Percentiles rank a stretch among this genome's conserved stretches.
phyloP scores from a whole-genome alignment of 2,888 invertebrate genomes.

The Phyllotreta striolata region DNA sequence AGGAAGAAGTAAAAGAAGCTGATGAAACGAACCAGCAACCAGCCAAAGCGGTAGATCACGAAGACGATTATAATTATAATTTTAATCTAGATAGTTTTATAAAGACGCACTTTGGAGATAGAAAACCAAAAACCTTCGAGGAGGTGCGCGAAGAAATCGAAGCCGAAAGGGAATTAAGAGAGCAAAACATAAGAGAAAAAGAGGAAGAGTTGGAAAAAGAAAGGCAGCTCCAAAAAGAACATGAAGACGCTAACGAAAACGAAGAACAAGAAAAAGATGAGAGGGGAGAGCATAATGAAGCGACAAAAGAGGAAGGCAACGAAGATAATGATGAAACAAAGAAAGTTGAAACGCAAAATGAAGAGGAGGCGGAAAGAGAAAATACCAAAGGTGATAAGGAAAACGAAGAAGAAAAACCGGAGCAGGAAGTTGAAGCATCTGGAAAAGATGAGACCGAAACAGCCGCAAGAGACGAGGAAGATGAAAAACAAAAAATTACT shows the following conservation, averaged over 20 bases:
- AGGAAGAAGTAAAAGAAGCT: conserved; percentile 4
- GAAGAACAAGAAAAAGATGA: conserved; percentile 35
- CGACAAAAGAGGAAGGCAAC: conserved; percentile 35
- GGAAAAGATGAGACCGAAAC: conserved; percentile 8
- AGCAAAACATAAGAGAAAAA: conserved; percentile 20
- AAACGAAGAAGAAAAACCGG: conserved; percentile 3
- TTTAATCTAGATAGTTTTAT: conserved; percentile 39
- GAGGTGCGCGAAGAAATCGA: conserved; percentile 36
- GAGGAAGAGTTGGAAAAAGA: conserved; percentile 32
- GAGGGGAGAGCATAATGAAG: conserved; percentile 31
- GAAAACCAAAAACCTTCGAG: conserved; percentile 30
- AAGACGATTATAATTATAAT: conserved; percentile 34
- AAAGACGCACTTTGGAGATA: conserved; percentile 36
- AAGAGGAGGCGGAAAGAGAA: conserved; percentile 3
- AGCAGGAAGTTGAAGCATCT: conserved; percentile 12
- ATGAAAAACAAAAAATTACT: conserved; percentile 26
- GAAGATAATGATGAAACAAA: conserved; percentile 29
- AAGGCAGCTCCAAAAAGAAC: conserved; percentile 36
- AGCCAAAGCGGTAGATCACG: conserved; percentile 30
- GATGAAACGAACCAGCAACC: conserved; percentile 29
- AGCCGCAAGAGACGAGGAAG: conserved; percentile 18
- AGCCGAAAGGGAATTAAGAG: conserved; percentile 31
- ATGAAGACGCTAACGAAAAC: conserved; percentile 32
- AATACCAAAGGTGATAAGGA: neutral
- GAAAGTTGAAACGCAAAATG: conserved; percentile 14